Evolutionary conservation across 2,797 vertebrate genomes (phyloP), one percentile per base, ranked within the genome.

Genomic region (Podarcis siculus): DNA sequence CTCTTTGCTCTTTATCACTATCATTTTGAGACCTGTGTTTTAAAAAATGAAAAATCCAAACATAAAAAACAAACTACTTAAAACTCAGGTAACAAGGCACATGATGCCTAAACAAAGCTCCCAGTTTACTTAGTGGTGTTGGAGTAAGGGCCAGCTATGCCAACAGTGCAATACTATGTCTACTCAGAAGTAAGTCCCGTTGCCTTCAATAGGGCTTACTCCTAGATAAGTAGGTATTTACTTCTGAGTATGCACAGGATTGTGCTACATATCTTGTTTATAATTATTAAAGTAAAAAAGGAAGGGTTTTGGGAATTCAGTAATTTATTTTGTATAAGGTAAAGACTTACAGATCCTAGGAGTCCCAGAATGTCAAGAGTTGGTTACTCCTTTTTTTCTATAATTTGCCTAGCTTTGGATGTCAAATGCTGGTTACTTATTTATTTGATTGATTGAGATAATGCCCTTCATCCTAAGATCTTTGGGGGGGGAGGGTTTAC

Each of bases 1-100:
- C 98, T 87, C 97, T 96, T 95, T 98, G 98, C 87, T 99, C 98
- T 95, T 98, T 98, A 95, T 98, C 98, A 86, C 97, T 98, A 95
- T 98, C 98, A 83, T 97, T 96, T 94, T 95, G 96, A 92, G 96
- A 95, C 94, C 97, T 97, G 86, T 8, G 80, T 89, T 92, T 80
- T 15, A 87, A 93, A 93, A 86, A 89, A 93, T 58, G 55, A 90
- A 93, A 91, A 93, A 90, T 80, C 86, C 87, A 91, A 92, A 45
- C 42, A 69, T 27, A n/a, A 73, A 73, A 73, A 73, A 35, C 1
- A 35, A 73, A 73, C 32, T 37, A 17, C 12, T 71, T 30, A 71
- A 30, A 69, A 37, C 39, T 23, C n/a, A 86, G 73, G 13, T 76
- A 13, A 92, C 19, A 82, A 9, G 64, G 8, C 25, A 82, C 15